Conservation (phyloP, 2,113 vertebrate genomes). For the Apus apus region DNA sequence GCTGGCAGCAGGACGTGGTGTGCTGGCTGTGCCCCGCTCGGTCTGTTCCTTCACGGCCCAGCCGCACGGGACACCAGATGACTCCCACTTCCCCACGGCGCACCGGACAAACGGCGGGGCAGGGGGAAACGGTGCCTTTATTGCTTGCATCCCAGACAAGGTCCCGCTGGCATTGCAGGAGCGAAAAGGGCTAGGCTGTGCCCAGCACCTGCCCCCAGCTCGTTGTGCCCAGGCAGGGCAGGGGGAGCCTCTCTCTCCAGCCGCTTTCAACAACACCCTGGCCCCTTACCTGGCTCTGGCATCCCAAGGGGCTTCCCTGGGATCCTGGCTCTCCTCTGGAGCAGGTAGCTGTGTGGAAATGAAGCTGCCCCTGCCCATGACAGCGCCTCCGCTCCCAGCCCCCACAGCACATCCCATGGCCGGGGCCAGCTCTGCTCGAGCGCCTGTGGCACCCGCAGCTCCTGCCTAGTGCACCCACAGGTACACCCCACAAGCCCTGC, state of each 20-base stretch:
- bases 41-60: background rate
- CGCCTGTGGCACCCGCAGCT: fast-evolving
- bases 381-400: background rate
- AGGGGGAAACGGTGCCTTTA: background rate
- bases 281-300: fast-evolving
- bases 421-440: background rate
- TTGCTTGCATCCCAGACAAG: background rate
- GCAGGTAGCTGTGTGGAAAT: background rate
- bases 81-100: no score
- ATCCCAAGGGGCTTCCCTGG: background rate
- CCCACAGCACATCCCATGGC: fast-evolving
- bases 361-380: background rate
- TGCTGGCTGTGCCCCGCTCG: background rate
- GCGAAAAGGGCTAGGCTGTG: background rate
- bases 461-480: background rate
- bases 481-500: background rate
- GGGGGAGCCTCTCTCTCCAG: background rate
- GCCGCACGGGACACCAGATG: background rate
- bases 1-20: background rate
- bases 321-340: background rate
- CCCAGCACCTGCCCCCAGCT: background rate
- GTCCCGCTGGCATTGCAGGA: background rate
- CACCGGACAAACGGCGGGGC: background rate
- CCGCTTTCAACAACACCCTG: background rate
- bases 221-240: no score